Base-by-base conservation (phyloP, 2,113 vertebrate species). In the Rhineura floridana region DNA sequence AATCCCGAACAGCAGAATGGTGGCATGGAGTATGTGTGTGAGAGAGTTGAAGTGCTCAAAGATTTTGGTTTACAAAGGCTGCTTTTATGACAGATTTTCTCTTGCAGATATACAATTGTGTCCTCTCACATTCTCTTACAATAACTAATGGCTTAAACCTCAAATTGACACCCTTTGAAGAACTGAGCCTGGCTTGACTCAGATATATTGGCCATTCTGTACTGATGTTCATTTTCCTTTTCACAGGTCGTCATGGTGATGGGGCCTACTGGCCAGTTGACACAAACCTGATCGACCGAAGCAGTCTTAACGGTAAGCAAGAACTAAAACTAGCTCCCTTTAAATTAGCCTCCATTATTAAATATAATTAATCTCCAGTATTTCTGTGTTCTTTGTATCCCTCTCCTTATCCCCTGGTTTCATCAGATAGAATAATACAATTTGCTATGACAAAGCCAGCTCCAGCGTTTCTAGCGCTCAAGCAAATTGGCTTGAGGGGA, bases 211-310 rank as follows among this genome's bases (percentile, higher is more conserved):
- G 23, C 10, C 48, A 52, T 28, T 5, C 21, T 70, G 0, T 13
- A 87, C 91, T 94, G 44, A 89, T 28, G 28, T 7, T 15, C 33
- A 0, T 36, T 91, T 87, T 93, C 73, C 84, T 52, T 50, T 91
- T 86, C 80, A 82, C 94, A 99, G 98, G 98, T 97, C 98, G 98
- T 81, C 98, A 99, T 84, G 98, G 98, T 94, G 98, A 99, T 89
- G 97, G 98, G 50, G 84, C 94, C 84, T 99, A 97, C 93, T 99
- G 98, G 98, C 97, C 98, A 0, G 96, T 98, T 83, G 98, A 99
- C 94, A 98, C 96, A 90, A 98, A 98, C 93, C 95, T 97, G 88
- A 97, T 99, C 67, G 98, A 99, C 94, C 97, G 98, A 94, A 98
- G 98, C 96, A 99, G 97, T 91, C 96, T 99, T 75, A 99, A 98